These are phyloP conservation scores for Gallirallus australis DNA, from an alignment of 2,797 vertebrate species.

Conservation along the genomic window DNA sequence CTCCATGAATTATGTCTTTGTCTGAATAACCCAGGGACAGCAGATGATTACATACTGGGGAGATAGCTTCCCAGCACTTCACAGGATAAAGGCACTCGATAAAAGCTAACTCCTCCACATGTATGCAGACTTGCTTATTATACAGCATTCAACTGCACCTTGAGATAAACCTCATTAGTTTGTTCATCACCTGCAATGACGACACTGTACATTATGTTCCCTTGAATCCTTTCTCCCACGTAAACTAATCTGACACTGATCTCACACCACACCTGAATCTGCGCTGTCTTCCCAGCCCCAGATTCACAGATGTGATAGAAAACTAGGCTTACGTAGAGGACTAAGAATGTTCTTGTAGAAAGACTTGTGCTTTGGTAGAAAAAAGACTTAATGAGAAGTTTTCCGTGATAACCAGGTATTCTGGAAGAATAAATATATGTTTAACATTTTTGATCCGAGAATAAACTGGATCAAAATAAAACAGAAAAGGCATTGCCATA, in stretches of 20 bases:
- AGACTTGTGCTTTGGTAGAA: background rate
- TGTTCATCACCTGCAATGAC: background rate
- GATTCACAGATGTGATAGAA: background rate
- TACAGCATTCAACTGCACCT: background rate
- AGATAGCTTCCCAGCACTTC: background rate
- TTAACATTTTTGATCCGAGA: background rate
- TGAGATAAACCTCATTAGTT: background rate
- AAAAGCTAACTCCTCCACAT: background rate
- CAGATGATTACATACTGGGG: rapidly evolving
- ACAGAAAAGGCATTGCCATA: background rate
- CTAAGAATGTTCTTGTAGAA: rapidly evolving
- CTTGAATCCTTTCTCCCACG: background rate
- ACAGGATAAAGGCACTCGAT: rapidly evolving
- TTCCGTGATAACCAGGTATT: background rate
- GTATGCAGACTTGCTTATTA: rapidly evolving
- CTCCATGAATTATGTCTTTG: rapidly evolving
- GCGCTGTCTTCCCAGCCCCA: background rate
- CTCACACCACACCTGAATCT: background rate
- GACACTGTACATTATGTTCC: background rate
- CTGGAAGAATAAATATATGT: background rate
- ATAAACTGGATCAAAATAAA: background rate
- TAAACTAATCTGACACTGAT: background rate
- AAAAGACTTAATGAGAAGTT: background rate
- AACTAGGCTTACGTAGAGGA: background rate
- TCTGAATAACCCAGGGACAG: background rate